Base-by-base conservation (phyloP, 2,797 vertebrate species). In the Takifugu ocellatus region DNA sequence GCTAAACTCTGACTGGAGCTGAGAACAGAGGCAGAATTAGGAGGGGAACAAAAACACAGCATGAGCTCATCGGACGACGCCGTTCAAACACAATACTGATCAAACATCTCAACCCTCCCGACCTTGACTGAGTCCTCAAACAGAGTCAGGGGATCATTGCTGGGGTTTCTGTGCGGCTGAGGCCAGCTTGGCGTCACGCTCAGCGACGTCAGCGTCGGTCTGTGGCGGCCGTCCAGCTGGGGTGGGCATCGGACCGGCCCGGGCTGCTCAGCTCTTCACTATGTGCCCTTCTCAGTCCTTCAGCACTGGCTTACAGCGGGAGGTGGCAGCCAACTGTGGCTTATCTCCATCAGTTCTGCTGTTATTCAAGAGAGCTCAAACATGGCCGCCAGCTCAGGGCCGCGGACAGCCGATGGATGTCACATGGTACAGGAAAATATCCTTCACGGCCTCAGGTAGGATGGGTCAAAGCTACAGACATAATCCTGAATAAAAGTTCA, bases 21-120 rank as follows among this genome's bases (percentile, higher is more conserved):
- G 33, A 36, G 33, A 36, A 36, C 6, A 36, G 2, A 36, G 2
- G 11, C 21, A 11, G n/a, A 59, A 1, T 27, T 26, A 15, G 33
- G 33, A 3, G 33, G 33, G 1, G 25, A 52, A 51, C 33, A 47
- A 48, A 61, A 67, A 62, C 36, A 58, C 47, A 61, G 5, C 11
- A 56, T 70, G 63, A 66, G 47, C 26, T 77, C 62, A 67, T 33
- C 56, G n/a, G 27, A 27, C 26, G 25, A 27, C 49, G 46, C 25
- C 21, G 29, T 9, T n/a, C 5, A 2, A 54, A 50, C 16, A 11
- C 3, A 43, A 57, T 29, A 29, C 48, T 25, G 49, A 54, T 21
- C 49, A 50, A 31, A 66, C 8, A 5, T 46, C 5, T 1, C 46
- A n/a, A 15, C 7, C 25, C 21, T n/a, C 14, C 29, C 25, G 54